Conservation (phyloP, 1,140 invertebrate genomes). For the Rhopalosiphum padi region DNA sequence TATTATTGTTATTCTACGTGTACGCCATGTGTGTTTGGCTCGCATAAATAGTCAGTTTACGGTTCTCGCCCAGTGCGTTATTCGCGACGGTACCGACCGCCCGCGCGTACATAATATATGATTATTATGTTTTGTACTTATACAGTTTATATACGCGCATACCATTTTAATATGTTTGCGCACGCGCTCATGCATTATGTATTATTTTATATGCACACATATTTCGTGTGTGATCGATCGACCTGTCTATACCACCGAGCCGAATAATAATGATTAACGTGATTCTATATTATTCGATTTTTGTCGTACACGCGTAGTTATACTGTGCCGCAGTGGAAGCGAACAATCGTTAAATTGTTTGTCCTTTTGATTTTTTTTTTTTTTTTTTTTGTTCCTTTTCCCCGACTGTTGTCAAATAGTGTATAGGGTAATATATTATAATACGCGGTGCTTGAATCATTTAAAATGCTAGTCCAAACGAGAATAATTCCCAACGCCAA, state of each 20-base stretch:
- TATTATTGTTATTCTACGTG: neutral
- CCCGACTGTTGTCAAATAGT: neutral
- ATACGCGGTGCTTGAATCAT: neutral
- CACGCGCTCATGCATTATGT: neutral
- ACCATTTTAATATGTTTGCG: neutral
- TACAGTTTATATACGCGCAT: neutral
- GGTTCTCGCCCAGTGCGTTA: neutral
- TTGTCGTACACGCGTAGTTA: neutral
- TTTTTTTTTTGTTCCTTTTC: neutral
- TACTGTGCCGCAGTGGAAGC: neutral
- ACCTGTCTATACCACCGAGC: neutral
- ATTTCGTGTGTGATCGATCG: conserved; percentile 27
- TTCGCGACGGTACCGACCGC: neutral
- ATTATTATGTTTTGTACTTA: conserved; percentile 18
- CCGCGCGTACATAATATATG: neutral
- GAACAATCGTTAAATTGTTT: neutral
- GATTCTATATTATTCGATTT: neutral
- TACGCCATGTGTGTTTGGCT: neutral
- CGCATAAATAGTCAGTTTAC: neutral
- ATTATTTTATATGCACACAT: neutral
- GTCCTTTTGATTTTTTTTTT: neutral
- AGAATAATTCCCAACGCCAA: neutral
- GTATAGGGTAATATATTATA: neutral
- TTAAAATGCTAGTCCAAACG: neutral
- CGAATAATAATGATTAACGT: neutral